Evolutionary conservation across 2,888 invertebrate genomes (phyloP), one percentile per base, ranked within the genome.

Genomic region (Chelonus formosanus): DNA sequence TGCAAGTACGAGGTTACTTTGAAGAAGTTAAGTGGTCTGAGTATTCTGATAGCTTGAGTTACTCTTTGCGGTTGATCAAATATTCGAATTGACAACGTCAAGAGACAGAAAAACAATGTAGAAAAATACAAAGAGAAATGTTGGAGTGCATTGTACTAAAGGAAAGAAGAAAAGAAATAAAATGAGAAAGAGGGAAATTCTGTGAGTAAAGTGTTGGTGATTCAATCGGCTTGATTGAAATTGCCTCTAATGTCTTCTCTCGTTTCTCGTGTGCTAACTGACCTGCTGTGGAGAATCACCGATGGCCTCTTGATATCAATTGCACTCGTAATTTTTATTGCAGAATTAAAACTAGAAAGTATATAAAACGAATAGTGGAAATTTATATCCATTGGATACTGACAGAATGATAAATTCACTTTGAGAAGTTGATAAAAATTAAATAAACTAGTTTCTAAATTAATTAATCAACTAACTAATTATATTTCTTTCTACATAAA

Each of bases 201-300:
- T 43, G 10, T 53, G 48, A 60, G 53, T 31, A 58, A 65, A 65
- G 56, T 65, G 63, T 63, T 58, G 65, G 54, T 52, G 58, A 65
- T 68, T 58, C 63, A 68, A 68, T 68, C 62, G 63, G 45, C 53
- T 59, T 65, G 68, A 68, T 68, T 68, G 58, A 68, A 68, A 68
- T 68, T 65, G 68, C 58, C 57, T 57, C 55, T 53, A 31, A 59
- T 50, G 48, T n/a, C 40, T 58, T 43, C 45, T 43, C 61, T 52
- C 52, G 54, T 36, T 40, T 54, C 31, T 54, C 20, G 32, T 59
- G 32, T 54, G 59, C 10, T 47, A 58, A 34, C 32, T 5, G 34
- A 34, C 43, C 45, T 45, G 47, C 48, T 31, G 47, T 48, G 58
- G 47, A 43, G 54, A 63, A 59, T 67, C 54, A 67, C 67, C 58